A percentile compares a stretch with the other conserved stretches of the same genome.
Evolutionary conservation across 53 echinoderm and acorn worm species (phyloP).

Genomic region (Henricia sp.): DNA sequence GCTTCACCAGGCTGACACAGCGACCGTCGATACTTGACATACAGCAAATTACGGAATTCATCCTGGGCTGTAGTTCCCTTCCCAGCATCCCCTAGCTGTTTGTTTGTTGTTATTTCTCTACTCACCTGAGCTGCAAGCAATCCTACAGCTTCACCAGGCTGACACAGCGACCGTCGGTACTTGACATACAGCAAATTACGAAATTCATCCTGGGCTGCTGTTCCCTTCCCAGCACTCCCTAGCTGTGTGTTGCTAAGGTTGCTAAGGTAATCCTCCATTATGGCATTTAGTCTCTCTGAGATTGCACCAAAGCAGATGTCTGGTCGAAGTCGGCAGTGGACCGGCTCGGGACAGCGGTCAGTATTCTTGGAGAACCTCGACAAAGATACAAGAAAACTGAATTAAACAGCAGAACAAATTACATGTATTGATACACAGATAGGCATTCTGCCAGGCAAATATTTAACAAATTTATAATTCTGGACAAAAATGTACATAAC

Average conservation of each 20-base stretch:
- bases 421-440: too few species aligned
- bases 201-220: slow-evolving; percentile 53
- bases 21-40: slow-evolving; percentile 21
- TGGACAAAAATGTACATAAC: too few species aligned
- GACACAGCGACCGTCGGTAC: slow-evolving; percentile 86
- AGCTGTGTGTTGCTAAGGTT: slow-evolving; percentile 18
- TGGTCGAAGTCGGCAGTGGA: slow-evolving; percentile 79
- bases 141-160: slow-evolving; percentile 96
- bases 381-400: not conserved
- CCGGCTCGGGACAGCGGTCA: slow-evolving; percentile 83
- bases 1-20: slow-evolving; percentile 96
- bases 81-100: too few species aligned
- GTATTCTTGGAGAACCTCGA: slow-evolving; percentile 78
- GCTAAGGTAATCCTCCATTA: slow-evolving; percentile 78
- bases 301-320: slow-evolving; percentile 83
- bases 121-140: slow-evolving; percentile 93
- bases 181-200: slow-evolving; percentile 76
- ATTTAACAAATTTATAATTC: too few species aligned
- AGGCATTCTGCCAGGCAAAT: too few species aligned
- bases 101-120: slow-evolving; percentile 9
- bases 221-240: slow-evolving; percentile 19
- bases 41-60: slow-evolving; percentile 64
- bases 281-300: slow-evolving; percentile 79
- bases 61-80: slow-evolving; percentile 46
- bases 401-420: not conserved